phyloP scores from a whole-genome alignment of 2,113 vertebrate species.

The Daphoenositta chrysoptera region DNA sequence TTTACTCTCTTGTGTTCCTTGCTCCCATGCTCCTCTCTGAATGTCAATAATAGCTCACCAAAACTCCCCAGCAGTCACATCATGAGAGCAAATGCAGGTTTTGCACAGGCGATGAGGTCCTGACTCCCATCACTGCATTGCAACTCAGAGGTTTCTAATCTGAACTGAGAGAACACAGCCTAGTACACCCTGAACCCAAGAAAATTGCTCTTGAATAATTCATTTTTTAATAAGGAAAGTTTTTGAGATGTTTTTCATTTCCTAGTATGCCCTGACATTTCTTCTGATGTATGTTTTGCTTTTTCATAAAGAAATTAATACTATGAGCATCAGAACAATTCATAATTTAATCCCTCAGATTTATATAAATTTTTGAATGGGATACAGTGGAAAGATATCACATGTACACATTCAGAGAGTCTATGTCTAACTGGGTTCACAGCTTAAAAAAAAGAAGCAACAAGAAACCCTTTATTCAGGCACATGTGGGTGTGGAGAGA shows the following conservation, averaged over 20 bases:
- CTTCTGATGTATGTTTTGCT: neutral
- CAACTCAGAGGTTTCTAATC: neutral
- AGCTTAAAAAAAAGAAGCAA: neutral
- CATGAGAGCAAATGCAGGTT: neutral
- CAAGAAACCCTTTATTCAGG: neutral
- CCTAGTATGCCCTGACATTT: neutral
- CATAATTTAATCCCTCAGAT: neutral
- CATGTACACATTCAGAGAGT: neutral
- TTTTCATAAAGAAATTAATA: neutral
- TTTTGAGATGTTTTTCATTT: neutral
- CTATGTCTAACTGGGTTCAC: neutral
- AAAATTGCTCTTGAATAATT: constrained; percentile 39
- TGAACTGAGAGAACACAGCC: neutral
- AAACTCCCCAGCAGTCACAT: neutral
- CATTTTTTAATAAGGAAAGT: constrained; percentile 23
- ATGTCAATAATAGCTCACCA: neutral
- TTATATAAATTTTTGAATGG: neutral
- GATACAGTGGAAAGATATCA: neutral
- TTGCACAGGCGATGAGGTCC: neutral
- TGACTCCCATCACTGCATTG: neutral
- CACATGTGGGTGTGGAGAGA: neutral
- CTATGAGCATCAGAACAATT: neutral
- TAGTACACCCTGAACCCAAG: neutral
- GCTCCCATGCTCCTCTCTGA: neutral
- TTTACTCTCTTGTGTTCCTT: neutral